phyloP scores from a whole-genome alignment of 2,113 vertebrate genomes.

The Carassius carassius region DNA sequence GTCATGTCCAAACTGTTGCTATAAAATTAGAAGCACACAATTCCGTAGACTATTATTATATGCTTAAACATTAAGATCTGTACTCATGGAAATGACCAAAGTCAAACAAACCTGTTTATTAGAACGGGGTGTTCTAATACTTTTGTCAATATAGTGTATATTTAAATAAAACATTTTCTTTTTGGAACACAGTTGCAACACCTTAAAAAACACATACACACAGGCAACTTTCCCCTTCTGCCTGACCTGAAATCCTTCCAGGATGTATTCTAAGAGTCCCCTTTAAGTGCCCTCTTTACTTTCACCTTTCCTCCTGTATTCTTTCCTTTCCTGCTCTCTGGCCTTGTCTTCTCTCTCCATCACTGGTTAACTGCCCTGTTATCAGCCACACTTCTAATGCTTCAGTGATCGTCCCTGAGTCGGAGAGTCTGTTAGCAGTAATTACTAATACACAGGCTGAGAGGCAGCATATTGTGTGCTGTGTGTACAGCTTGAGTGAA shows the following conservation, averaged over 20 bases:
- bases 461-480: slow-evolving; percentile 67
- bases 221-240: not conserved
- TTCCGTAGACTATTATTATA: no score
- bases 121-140: no score
- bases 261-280: not conserved
- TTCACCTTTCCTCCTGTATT: slow-evolving; percentile 6
- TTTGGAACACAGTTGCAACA: no score
- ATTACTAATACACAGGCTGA: slow-evolving; percentile 25
- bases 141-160: no score
- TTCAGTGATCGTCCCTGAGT: slow-evolving; percentile 3
- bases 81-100: no score
- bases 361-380: slow-evolving; percentile 49
- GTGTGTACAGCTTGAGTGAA: slow-evolving; percentile 71
- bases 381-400: slow-evolving; percentile 50
- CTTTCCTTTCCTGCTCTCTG: not conserved
- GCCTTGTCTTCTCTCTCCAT: slow-evolving; percentile 1
- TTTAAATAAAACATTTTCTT: no score
- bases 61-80: no score
- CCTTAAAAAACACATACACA: not conserved
- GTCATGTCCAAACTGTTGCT: no score
- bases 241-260: not conserved
- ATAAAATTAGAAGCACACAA: no score
- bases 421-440: slow-evolving; percentile 23
- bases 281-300: slow-evolving; percentile 37
- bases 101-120: no score